These are phyloP conservation scores for Oophaga pumilio DNA, from an alignment of 2,113 vertebrate species.

Conservation along the genomic window DNA sequence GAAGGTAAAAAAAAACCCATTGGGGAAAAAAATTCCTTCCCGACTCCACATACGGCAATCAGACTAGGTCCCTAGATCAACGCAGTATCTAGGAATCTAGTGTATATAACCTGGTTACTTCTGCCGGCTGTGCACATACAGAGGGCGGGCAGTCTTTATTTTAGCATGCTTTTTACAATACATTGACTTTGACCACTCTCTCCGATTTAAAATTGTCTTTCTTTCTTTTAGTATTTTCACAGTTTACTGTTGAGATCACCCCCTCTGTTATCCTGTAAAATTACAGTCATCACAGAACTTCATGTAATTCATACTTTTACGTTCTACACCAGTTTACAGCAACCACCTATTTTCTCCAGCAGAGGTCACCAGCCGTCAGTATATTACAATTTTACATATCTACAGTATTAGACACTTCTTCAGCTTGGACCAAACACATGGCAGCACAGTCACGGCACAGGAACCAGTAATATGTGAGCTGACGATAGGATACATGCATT, in stretches of 20 bases:
- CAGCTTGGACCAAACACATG: not conserved
- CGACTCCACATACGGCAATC: too few relatives aligned
- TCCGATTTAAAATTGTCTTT: not conserved
- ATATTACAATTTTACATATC: not conserved
- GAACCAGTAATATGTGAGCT: not conserved
- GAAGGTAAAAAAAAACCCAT: too few relatives aligned
- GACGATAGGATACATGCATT: not conserved
- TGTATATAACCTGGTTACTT: not conserved
- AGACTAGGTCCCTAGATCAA: too few relatives aligned
- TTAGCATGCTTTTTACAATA: not conserved
- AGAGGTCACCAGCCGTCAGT: slow-evolving; percentile 15
- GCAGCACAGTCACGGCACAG: not conserved
- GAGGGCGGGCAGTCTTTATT: not conserved
- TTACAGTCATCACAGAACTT: not conserved
- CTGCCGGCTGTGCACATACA: not conserved
- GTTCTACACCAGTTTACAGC: not conserved
- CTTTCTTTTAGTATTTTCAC: not conserved
- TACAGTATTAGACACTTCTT: too few relatives aligned
- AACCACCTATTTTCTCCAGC: not conserved
- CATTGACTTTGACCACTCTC: not conserved
- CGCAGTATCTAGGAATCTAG: too few relatives aligned
- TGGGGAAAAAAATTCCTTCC: too few relatives aligned
- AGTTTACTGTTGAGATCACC: not conserved
- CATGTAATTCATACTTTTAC: not conserved
- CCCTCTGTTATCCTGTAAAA: not conserved